Base-by-base conservation (phyloP, 1,140 invertebrate species). In the Drosophila sulfurigaster region DNA sequence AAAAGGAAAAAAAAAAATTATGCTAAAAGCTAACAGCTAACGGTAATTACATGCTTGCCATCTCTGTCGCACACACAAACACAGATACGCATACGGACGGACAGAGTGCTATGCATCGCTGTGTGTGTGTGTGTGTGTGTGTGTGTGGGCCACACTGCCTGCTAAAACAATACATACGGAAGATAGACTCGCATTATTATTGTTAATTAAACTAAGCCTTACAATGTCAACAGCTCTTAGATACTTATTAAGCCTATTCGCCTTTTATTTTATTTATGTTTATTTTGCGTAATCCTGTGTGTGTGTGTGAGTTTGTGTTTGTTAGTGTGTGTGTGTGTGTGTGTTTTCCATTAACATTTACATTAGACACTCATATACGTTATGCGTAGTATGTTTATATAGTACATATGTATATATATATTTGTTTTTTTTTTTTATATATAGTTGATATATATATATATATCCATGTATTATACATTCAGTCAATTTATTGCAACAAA, bases 401-500 rank as follows among this genome's bases (percentile, higher is more conserved):
- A 52, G 32, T 54, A 52, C n/a, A 25, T 56, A 49, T 58, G 56
- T 70, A 68, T 52, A 63, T 38, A 8, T 38, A 38, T 8, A 38
- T 10, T 38, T 10, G 6, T 38, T 38, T 32, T 32, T 25, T 25
- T 3, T 25, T 25, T 58, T 28, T 43, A 48, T 62, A 73, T 57
- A 58, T 69, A 57, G 35, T 25, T 25, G 20, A 25, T 25, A 25
- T 25, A 25, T 32, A 32, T 38, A 38, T 38, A 52, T 52, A 57
- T 62, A 69, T 73, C 16, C 32, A 28, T 62, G 25, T 54, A 38
- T 70, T 71, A 77, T 82, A 81, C 73, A 87, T 82, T 87, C 82
- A 87, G 82, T 87, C 82, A 87, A 88, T 87, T 82, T 48, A 87
- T 87, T 82, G 83, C 83, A 87, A 87, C 76, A 82, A 70, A 79